phyloP scores from a whole-genome alignment of 2,113 vertebrate species.

The Ursus arctos region DNA sequence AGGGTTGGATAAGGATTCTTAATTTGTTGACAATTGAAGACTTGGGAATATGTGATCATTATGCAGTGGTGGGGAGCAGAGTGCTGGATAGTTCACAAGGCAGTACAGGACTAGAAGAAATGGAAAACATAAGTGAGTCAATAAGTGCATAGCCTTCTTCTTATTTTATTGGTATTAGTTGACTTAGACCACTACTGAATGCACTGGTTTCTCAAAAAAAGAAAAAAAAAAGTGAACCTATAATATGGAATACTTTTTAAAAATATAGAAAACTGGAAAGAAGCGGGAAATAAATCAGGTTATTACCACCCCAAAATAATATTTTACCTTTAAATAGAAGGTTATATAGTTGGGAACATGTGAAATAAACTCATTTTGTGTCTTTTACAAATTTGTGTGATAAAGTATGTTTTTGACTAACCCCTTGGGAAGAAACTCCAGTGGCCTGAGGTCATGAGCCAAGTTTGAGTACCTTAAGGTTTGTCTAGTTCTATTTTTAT shows the following conservation, averaged over 20 bases:
- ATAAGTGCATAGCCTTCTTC: background rate
- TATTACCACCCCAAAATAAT: background rate
- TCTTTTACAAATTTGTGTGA: background rate
- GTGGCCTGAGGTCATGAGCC: background rate
- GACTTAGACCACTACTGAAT: background rate
- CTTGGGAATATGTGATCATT: background rate
- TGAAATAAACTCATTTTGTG: background rate
- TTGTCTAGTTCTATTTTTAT: conserved; percentile 6
- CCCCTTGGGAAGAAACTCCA: background rate
- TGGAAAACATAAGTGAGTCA: background rate
- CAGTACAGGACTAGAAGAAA: background rate
- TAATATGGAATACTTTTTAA: background rate
- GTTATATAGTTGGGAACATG: background rate
- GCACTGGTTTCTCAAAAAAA: background rate
- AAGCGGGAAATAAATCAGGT: background rate
- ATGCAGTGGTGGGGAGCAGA: too few species aligned
- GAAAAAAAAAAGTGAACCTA: background rate
- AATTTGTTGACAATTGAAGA: background rate
- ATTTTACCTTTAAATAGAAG: conserved; percentile 5
- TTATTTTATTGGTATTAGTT: background rate
- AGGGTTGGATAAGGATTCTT: background rate
- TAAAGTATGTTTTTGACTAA: background rate
- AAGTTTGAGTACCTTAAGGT: background rate
- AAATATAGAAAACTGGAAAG: background rate
- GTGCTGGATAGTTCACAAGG: background rate